Percentiles rank a stretch among this genome's conserved stretches.
Evolutionary conservation across 2,113 vertebrate species (phyloP).

Genomic region (Poeciliopsis turrubarensis): DNA sequence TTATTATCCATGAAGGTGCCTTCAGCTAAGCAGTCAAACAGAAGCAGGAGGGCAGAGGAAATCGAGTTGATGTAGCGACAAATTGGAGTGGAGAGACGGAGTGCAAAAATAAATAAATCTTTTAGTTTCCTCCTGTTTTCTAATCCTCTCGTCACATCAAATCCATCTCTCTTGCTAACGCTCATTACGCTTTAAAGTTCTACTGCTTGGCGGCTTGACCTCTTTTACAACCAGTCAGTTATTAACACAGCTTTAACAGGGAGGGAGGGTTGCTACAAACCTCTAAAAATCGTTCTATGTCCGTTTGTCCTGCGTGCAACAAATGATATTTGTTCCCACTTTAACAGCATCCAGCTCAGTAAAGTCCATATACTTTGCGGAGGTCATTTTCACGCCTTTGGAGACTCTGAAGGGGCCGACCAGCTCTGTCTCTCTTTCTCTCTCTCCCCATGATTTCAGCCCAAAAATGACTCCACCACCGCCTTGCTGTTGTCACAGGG

Average conservation of each 20-base stretch:
- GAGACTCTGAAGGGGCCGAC: no score
- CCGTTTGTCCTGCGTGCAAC: not conserved
- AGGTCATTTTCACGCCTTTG: no score
- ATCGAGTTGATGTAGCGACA: conserved; percentile 32
- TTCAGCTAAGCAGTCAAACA: conserved; percentile 52
- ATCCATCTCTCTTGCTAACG: conserved; percentile 21
- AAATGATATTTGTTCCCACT: not conserved
- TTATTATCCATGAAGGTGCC: conserved; percentile 80
- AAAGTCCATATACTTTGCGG: no score
- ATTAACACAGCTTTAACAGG: conserved; percentile 3
- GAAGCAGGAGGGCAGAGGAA: conserved; percentile 20
- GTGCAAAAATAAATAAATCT: conserved; percentile 47
- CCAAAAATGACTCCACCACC: no score
- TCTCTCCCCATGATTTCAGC: no score
- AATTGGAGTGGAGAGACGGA: conserved; percentile 33
- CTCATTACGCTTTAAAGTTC: conserved; percentile 34
- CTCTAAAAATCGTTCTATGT: not conserved
- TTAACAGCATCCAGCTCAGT: no score
- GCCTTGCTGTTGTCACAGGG: no score
- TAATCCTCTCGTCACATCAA: conserved; percentile 28
- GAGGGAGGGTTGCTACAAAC: not conserved
- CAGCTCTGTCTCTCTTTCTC: no score
- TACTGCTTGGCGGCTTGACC: conserved; percentile 38
- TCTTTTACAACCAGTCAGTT: conserved; percentile 62
- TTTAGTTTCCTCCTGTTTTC: conserved; percentile 17